A percentile compares a stretch with the other conserved stretches of the same genome.
Evolutionary conservation across 2,797 vertebrate species (phyloP).

Genomic region (Lophotriccus pileatus): DNA sequence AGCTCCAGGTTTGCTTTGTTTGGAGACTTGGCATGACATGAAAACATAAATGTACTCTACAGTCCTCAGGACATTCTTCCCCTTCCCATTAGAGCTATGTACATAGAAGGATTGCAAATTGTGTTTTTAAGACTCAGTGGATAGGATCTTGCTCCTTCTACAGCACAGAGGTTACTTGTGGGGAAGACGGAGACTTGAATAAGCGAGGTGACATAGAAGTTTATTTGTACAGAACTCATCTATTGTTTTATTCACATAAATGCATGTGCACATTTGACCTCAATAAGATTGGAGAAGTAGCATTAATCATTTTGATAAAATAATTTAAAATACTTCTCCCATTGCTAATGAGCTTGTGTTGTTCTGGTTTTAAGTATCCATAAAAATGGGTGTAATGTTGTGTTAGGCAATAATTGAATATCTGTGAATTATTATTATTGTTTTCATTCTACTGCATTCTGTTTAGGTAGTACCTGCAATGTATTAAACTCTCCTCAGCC

Average conservation of each 20-base stretch:
- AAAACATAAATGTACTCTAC: neutral
- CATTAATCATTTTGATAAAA: conserved; percentile 28
- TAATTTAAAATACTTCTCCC: neutral
- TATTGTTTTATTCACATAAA: neutral
- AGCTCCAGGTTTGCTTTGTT: neutral
- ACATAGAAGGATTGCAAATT: neutral
- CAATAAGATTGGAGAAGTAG: neutral
- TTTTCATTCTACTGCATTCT: conserved; percentile 9
- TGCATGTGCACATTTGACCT: neutral
- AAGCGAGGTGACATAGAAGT: neutral
- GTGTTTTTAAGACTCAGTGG: neutral
- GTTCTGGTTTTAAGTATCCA: conserved; percentile 11
- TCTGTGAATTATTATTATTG: conserved; percentile 35
- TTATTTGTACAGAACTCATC: neutral
- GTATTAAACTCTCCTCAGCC: neutral
- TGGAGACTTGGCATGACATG: accelerated
- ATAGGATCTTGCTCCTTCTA: neutral
- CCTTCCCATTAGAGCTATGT: neutral
- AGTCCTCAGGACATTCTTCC: neutral
- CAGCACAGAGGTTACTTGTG: neutral
- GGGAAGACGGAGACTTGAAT: neutral
- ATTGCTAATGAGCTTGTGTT: conserved; percentile 8
- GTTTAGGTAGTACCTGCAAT: neutral
- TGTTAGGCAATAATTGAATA: conserved; percentile 42
- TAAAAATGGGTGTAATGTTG: neutral